These are phyloP conservation scores for Narcine bancroftii DNA, from an alignment of 2,113 vertebrate genomes.

Conservation along the genomic window DNA sequence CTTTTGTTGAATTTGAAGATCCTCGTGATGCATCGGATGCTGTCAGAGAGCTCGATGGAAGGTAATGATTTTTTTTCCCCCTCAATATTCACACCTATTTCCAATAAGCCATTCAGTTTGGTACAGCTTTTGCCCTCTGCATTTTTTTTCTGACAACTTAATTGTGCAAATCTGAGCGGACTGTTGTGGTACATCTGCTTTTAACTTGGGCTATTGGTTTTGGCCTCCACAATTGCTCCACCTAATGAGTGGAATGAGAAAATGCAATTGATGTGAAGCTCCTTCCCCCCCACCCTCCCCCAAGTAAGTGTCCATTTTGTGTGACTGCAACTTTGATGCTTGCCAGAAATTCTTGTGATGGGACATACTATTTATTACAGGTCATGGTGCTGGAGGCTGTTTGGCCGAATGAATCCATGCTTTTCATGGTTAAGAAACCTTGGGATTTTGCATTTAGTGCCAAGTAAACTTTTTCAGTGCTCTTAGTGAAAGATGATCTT, in stretches of 20 bases:
- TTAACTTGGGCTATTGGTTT: too few relatives aligned
- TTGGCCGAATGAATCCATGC: too few relatives aligned
- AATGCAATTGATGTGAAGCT: background rate
- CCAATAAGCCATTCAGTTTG: background rate
- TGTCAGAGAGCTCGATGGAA: slow-evolving; percentile 94
- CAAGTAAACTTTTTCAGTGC: background rate
- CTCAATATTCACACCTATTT: background rate
- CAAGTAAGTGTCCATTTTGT: slow-evolving; percentile 33
- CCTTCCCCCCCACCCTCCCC: too few relatives aligned
- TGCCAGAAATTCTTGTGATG: background rate
- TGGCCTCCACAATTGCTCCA: background rate
- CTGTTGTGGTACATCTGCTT: too few relatives aligned
- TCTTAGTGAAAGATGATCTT: background rate
- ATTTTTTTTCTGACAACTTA: background rate
- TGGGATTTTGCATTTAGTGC: background rate
- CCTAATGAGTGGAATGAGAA: background rate
- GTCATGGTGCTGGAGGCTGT: background rate
- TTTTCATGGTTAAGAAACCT: background rate
- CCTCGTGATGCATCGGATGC: slow-evolving; percentile 92
- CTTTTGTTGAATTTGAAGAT: slow-evolving; percentile 97
- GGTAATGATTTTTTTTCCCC: slow-evolving; percentile 56
- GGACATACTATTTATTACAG: background rate
- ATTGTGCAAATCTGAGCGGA: too few relatives aligned
- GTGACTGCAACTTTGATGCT: background rate
- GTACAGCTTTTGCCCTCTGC: background rate